A percentile compares a stretch with the other conserved stretches of the same genome.
Evolutionary conservation across 2,888 invertebrate species (phyloP).

Genomic region (Operophtera brumata): DNA sequence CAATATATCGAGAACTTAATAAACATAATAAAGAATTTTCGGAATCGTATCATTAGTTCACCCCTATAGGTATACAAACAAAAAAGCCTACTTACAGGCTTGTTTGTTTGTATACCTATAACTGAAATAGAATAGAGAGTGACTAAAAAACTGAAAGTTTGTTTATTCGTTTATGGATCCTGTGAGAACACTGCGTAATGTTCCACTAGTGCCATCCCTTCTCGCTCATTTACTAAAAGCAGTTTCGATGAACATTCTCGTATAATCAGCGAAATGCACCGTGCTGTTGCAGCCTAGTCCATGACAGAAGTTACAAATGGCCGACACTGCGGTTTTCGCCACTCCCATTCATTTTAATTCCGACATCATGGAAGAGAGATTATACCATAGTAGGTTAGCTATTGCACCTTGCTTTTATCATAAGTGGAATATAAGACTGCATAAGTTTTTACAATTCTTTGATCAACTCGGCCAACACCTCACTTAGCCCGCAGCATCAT

Average conservation of each 20-base stretch:
- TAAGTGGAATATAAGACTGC: neutral
- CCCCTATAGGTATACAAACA: no score
- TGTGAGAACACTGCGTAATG: no score
- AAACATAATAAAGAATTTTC: no score
- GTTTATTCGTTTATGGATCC: neutral
- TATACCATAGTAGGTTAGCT: neutral
- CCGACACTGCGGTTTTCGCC: slow-evolving; percentile 17
- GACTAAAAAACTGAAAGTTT: no score
- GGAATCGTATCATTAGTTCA: no score
- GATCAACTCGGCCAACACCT: no score
- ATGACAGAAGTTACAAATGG: slow-evolving; percentile 11
- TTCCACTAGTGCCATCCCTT: neutral
- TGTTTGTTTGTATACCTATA: no score
- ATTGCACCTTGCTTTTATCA: neutral
- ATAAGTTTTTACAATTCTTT: no score
- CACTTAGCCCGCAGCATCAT: no score
- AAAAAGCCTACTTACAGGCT: no score
- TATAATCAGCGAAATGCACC: slow-evolving; percentile 11
- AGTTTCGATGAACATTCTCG: neutral
- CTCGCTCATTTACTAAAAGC: slow-evolving; percentile 15
- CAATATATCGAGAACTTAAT: no score
- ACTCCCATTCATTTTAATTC: slow-evolving; percentile 17
- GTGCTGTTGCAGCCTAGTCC: slow-evolving; percentile 6
- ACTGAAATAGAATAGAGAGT: no score
- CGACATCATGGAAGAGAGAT: neutral